Evolutionary conservation across 2,888 invertebrate genomes (phyloP), one percentile per base, ranked within the genome.

Genomic region (Tuta absoluta): DNA sequence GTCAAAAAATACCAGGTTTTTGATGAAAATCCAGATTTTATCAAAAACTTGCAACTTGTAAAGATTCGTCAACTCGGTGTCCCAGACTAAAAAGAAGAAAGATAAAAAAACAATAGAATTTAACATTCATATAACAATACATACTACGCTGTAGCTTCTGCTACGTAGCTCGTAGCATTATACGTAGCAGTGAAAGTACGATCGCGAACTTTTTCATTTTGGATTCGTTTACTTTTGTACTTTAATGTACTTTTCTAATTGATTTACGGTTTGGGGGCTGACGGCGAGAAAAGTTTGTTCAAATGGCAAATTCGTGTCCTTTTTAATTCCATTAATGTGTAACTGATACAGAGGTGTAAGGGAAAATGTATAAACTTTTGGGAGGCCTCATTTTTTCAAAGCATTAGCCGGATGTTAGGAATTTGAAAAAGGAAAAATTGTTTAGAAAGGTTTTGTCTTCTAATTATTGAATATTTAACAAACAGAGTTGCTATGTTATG

Each of bases 311-410:
- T 33, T 28, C 57, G 33, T 57, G 57, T 57, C 57, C 33, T 57
- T 57, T 56, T 57, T 57, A 57, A 57, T 28, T 53, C 51, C 51
- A 53, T 53, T 53, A 53, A 53, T 53, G 24, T 53, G 23, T 53
- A 23, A 23, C 51, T 23, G 51, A 23, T 23, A 23, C 21, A 53
- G 14, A 23, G 24, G 23, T 23, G 23, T 23, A 53, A 23, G 12
- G 23, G 45, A 45, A 45, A 45, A 45, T 45, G n/a, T 17, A 45
- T 45, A 45, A 45, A 45, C n/a, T 45, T 45, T 45, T 1, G 17
- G n/a, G 17, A 45, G 33, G 33, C 0, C 45, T 45, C 45, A n/a
- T n/a, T 45, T 45, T 45, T 45, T 45, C 17, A 45, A n/a, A 45
- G 45, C n/a, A 2, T 45, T 45, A n/a, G 17, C 17, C 5, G 14